A percentile compares a stretch with the other conserved stretches of the same genome.
Evolutionary conservation across 2,888 invertebrate species (phyloP).

Genomic region (Cheilosia urbana): DNA sequence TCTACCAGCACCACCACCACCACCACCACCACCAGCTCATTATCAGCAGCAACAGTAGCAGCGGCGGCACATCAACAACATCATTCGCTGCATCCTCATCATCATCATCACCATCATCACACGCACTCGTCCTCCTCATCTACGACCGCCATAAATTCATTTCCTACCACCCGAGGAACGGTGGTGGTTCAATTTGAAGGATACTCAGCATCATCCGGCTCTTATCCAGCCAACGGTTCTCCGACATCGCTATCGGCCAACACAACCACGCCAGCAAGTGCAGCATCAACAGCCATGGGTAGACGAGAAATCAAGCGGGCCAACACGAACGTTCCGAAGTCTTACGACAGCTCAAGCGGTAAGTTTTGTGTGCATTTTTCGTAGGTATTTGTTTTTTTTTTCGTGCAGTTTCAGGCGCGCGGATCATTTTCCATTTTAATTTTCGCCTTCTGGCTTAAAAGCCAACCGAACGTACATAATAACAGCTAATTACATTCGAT

Average conservation of each 20-base stretch:
- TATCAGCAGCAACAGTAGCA: constrained; percentile 67
- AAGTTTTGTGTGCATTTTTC: constrained; percentile 77
- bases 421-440: constrained; percentile 12
- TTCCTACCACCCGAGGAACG: constrained; percentile 66
- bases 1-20: constrained; percentile 80
- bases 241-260: constrained; percentile 54
- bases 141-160: constrained; percentile 56
- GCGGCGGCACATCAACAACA: constrained; percentile 27
- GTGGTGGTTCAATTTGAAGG: constrained; percentile 68
- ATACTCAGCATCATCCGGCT: constrained; percentile 66
- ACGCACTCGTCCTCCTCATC: constrained; percentile 55
- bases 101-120: constrained; percentile 66
- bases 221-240: constrained; percentile 51
- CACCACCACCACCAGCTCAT: constrained; percentile 75
- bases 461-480: not conserved
- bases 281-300: constrained; percentile 79
- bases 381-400: not conserved
- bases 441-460: constrained; percentile 15
- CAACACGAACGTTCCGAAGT: constrained; percentile 82
- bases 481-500: constrained; percentile 11
- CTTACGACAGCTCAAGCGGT: constrained; percentile 83
- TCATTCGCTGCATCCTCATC: constrained; percentile 61
- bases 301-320: constrained; percentile 84
- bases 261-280: constrained; percentile 54
- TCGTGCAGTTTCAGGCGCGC: constrained; percentile 8